Evolutionary conservation across 2,888 invertebrate genomes (phyloP).

Genomic region (Polymixis flavicincta): DNA sequence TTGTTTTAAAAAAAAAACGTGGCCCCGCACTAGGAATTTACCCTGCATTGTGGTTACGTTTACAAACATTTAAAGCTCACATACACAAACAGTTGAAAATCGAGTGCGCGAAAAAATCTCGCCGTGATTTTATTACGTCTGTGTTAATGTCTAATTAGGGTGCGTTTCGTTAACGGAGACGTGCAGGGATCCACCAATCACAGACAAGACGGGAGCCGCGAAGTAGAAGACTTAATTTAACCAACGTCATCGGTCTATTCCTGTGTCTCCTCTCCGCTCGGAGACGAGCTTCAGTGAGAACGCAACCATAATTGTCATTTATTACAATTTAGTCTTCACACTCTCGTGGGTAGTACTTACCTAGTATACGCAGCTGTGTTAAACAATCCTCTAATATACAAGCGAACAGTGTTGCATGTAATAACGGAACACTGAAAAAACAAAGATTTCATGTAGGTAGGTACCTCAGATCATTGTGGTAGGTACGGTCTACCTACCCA

Average conservation of each 20-base stretch:
- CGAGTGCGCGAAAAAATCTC: too few relatives aligned
- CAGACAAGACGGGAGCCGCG: neutral
- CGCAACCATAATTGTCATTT: neutral
- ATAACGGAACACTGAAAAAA: slow-evolving; percentile 74
- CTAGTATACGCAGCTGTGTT: slow-evolving; percentile 74
- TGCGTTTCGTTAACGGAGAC: neutral
- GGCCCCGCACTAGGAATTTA: too few relatives aligned
- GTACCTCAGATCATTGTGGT: too few relatives aligned
- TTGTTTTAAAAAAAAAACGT: too few relatives aligned
- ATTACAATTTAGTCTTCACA: neutral
- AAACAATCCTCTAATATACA: slow-evolving; percentile 78
- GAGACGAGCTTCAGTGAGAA: neutral
- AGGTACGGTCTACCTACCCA: neutral
- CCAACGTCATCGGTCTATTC: neutral
- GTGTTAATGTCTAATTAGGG: too few relatives aligned
- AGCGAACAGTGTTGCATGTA: slow-evolving; percentile 75
- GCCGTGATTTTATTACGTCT: too few relatives aligned
- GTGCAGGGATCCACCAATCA: neutral
- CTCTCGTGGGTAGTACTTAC: slow-evolving; percentile 62
- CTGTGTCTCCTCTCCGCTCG: neutral
- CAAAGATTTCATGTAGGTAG: neutral
- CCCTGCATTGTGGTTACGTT: too few relatives aligned
- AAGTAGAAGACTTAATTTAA: neutral
- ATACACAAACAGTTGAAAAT: too few relatives aligned
- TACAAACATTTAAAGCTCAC: too few relatives aligned